Evolutionary conservation across 2,888 invertebrate species (phyloP), one percentile per base, ranked within the genome.

Genomic region (Apoderus coryli): DNA sequence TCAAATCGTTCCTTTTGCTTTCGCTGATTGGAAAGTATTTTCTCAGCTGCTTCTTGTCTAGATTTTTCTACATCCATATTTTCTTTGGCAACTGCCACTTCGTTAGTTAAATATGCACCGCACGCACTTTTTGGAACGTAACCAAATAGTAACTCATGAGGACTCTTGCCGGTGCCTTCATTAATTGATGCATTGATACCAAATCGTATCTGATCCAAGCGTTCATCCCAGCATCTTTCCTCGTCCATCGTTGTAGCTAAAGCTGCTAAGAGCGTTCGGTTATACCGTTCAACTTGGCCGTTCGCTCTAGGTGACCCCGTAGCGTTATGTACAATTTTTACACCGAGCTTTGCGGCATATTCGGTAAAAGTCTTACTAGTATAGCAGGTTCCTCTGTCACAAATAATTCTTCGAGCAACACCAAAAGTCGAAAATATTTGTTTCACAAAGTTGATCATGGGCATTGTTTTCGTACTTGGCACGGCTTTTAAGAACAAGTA

Each of bases 201-300:
- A n/a, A n/a, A n/a, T n/a, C n/a, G n/a, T n/a, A n/a, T n/a, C n/a
- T n/a, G n/a, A n/a, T n/a, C n/a, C n/a, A n/a, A n/a, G n/a, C n/a
- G n/a, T n/a, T n/a, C n/a, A n/a, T n/a, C n/a, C n/a, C n/a, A n/a
- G n/a, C n/a, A n/a, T n/a, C n/a, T n/a, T n/a, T n/a, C n/a, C n/a
- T n/a, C n/a, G n/a, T n/a, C n/a, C n/a, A n/a, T n/a, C 19, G 10
- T 9, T 24, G 47, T 39, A 2, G 46, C 43, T 7, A 41, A 39
- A 9, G 45, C 29, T 3, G 48, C 42, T 16, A 41, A 36, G 1
- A 49, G 24, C n/a, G 47, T 51, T 2, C 47, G 29, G 31, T 51
- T 53, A 11, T 46, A 38, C n/a, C 50, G 31, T 29, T 40, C 54
- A 2, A 46, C 47, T 25, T 53, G 55, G 2, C 54, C 54, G 31